phyloP scores from a whole-genome alignment of 2,888 invertebrate genomes.

The Tetanocera ferruginea region DNA sequence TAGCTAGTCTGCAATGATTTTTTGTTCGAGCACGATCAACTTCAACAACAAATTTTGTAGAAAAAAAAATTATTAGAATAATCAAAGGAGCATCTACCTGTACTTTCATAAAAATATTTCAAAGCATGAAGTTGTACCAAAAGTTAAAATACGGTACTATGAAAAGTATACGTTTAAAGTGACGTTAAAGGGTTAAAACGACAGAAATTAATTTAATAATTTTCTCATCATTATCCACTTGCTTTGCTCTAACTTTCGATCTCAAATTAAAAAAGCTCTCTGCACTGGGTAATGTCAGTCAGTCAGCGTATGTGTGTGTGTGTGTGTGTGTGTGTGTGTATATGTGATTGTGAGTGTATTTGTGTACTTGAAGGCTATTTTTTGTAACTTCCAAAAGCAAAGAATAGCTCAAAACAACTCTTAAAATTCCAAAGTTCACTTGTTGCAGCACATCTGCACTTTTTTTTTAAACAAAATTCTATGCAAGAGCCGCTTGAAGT shows the following conservation, averaged over 20 bases:
- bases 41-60: too few relatives aligned
- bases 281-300: background rate
- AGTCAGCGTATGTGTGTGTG: background rate
- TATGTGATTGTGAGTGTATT: background rate
- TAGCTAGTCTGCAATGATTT: too few relatives aligned
- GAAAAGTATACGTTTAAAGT: too few relatives aligned
- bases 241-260: conserved; percentile 3
- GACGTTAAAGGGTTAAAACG: too few relatives aligned
- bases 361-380: background rate
- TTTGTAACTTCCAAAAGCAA: background rate
- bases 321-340: background rate
- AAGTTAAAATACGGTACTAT: too few relatives aligned
- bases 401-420: background rate
- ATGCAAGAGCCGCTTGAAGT: background rate
- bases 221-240: background rate
- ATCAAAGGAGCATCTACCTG: too few relatives aligned
- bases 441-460: background rate
- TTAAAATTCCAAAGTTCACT: conserved; percentile 35
- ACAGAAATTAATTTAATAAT: too few relatives aligned
- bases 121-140: too few relatives aligned
- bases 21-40: too few relatives aligned
- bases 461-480: background rate
- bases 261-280: background rate
- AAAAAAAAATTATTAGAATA: too few relatives aligned
- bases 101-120: too few relatives aligned